Evolutionary conservation across 2,797 vertebrate genomes (phyloP).

Genomic region (Steatocranus sp.): DNA sequence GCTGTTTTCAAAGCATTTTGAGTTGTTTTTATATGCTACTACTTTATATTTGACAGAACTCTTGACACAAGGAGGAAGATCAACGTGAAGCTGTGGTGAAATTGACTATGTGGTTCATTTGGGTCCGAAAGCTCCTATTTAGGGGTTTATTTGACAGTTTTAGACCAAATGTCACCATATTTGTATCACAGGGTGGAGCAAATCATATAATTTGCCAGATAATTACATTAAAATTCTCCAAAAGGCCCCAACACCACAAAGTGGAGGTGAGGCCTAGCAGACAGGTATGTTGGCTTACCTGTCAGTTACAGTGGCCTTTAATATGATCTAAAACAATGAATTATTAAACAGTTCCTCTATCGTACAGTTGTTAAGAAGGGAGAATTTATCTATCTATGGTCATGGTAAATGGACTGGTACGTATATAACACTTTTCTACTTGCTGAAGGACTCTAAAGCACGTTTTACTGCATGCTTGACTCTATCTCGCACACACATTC

Average conservation of each 20-base stretch:
- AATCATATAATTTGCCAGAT: background rate
- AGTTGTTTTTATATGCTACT: background rate
- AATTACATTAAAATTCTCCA: background rate
- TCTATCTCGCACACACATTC: background rate
- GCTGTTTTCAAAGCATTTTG: background rate
- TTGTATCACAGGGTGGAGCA: background rate
- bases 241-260: background rate
- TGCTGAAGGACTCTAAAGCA: background rate
- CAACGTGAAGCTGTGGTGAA: background rate
- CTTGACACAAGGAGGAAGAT: background rate
- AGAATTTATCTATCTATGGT: background rate
- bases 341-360: background rate
- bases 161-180: background rate
- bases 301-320: background rate
- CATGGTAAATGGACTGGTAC: background rate
- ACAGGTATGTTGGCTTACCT: background rate
- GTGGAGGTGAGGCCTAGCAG: background rate
- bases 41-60: background rate
- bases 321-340: background rate
- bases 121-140: background rate
- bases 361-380: background rate
- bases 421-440: background rate
- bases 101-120: background rate
- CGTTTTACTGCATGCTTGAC: background rate
- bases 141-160: background rate